Evolutionary conservation across 2,113 vertebrate species (phyloP), one percentile per base, ranked within the genome.

Genomic region (Lagenorhynchus albirostris): DNA sequence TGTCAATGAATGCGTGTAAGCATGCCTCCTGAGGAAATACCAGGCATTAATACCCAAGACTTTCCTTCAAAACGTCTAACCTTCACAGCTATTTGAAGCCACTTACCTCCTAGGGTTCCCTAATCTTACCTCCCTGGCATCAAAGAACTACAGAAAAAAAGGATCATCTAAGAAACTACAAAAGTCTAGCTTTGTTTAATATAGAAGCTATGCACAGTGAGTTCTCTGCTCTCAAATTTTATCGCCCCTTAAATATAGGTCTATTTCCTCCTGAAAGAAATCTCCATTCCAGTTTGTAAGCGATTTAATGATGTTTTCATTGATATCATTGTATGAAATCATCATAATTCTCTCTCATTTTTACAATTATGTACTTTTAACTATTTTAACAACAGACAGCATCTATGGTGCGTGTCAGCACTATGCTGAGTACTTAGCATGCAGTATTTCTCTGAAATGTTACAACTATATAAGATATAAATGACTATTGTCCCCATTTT

Each of bases 141-240:
- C 96, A 97, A 97, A 97, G 95, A 96, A 83, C 67, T 94, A 83
- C 87, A 93, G 88, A 96, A 95, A 53, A 53, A 95, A 95, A n/a
- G 89, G 85, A 81, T 13, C 88, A 88, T 74, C 33, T n/a, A 86
- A 95, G 91, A 86, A 53, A 89, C 65, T 96, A 91, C 25, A 85
- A 71, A 88, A 90, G 36, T 38, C 60, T 95, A 21, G 47, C 68
- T 88, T 93, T 73, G 86, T 74, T 92, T 92, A 94, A 90, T 6
- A 81, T 1, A 44, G 38, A 93, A 96, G 25, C 44, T 67, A 55
- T 29, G 60, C 58, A 38, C 7, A 47, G 83, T n/a, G 85, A 94
- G 9, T 33, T 76, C 38, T 91, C 55, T 60, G 7, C 25, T 60
- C 17, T 79, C 60, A 55, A 53, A 68, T 14, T 88, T 84, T 29